Conservation (phyloP, 2,113 vertebrate genomes). For the Coracopsis vasa region DNA sequence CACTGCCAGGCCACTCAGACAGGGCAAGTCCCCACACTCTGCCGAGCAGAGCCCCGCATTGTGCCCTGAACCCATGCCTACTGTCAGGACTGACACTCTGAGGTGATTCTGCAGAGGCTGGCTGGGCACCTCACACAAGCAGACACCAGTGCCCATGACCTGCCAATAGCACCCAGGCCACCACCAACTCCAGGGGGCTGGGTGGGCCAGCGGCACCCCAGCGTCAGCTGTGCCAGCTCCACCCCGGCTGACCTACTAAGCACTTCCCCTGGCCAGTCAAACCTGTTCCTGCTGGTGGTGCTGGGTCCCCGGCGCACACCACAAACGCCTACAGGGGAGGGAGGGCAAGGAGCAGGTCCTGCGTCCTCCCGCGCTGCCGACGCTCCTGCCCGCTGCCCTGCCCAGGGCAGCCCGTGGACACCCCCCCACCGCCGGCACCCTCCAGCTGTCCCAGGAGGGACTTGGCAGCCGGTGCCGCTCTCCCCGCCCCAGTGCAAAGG, state of each 20-base stretch:
- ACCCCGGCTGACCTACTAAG: constrained; percentile 48
- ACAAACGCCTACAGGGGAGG: neutral
- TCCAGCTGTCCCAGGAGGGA: neutral
- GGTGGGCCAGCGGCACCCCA: neutral
- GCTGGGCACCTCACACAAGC: accelerated
- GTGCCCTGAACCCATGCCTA: neutral
- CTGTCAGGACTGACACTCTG: neutral
- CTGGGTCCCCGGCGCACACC: neutral
- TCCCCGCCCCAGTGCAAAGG: constrained; percentile 51
- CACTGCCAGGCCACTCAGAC: neutral
- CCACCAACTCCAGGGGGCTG: neutral
- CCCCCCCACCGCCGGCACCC: accelerated
- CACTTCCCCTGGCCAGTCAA: constrained; percentile 28
- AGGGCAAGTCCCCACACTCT: accelerated
- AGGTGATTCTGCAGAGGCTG: accelerated
- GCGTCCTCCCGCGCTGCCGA: accelerated
- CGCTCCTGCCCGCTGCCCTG: neutral
- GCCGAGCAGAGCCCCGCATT: accelerated
- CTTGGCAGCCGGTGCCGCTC: neutral
- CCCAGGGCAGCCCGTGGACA: accelerated
- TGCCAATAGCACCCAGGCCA: neutral
- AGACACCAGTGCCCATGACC: neutral
- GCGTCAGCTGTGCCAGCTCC: constrained; percentile 25
- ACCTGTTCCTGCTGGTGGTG: constrained; percentile 35
- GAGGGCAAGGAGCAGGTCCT: neutral